Conservation (phyloP, 2,888 invertebrate genomes). For the Boloria euphrosyne region DNA sequence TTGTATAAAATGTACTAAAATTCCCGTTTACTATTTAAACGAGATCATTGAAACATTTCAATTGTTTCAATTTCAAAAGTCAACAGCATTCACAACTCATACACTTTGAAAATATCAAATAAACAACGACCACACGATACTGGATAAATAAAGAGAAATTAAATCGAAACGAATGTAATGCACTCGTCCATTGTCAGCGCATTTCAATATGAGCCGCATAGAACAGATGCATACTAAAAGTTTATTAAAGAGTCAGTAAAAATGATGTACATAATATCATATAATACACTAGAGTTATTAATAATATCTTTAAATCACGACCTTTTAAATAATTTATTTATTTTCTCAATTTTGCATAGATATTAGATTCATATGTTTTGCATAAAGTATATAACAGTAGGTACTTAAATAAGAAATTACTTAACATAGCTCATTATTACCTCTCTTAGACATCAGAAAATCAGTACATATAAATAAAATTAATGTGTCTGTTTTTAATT, state of each 20-base stretch:
- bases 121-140: constrained; percentile 33
- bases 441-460: no score
- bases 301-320: no score
- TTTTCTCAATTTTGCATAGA: no score
- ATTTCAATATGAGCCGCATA: constrained; percentile 54
- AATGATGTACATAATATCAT: no score
- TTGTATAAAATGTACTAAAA: background rate
- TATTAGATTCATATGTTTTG: no score
- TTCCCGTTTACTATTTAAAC: constrained; percentile 14
- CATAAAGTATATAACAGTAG: no score
- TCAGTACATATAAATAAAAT: no score
- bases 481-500: no score
- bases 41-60: constrained; percentile 13
- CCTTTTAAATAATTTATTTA: no score
- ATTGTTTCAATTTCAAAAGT: constrained; percentile 31
- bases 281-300: no score
- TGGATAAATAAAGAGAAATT: constrained; percentile 52
- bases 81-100: constrained; percentile 31
- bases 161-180: constrained; percentile 58
- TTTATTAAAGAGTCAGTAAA: background rate
- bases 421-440: no score
- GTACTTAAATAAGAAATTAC: no score
- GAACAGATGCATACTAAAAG: background rate
- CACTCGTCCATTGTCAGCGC: constrained; percentile 52
- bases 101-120: constrained; percentile 34